Conservation (phyloP, 1,140 invertebrate species). For the Magallana angulata region DNA sequence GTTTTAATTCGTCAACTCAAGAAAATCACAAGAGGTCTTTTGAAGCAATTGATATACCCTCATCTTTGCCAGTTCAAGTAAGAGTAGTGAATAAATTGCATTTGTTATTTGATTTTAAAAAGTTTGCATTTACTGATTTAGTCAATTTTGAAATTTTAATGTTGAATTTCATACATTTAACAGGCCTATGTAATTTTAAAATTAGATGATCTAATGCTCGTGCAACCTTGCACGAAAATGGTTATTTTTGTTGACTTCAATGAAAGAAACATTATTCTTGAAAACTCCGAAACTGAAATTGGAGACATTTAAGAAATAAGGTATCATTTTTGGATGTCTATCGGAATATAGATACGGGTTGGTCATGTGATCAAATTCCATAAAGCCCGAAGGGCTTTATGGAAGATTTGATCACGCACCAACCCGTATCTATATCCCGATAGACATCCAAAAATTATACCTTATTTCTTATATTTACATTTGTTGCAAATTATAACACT, state of each 20-base stretch:
- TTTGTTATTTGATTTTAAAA: neutral
- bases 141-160: neutral
- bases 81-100: neutral
- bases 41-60: neutral
- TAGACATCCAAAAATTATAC: too few relatives aligned
- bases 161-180: neutral
- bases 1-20: neutral
- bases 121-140: neutral
- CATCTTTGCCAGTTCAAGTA: neutral
- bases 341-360: too few relatives aligned
- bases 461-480: too few relatives aligned
- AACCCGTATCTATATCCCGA: too few relatives aligned
- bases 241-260: conserved; percentile 58
- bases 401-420: too few relatives aligned
- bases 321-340: too few relatives aligned
- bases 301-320: too few relatives aligned
- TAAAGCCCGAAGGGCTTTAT: too few relatives aligned
- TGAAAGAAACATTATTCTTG: conserved; percentile 57
- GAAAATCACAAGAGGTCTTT: neutral
- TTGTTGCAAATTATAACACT: too few relatives aligned
- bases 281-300: conserved; percentile 37
- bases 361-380: too few relatives aligned
- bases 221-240: neutral
- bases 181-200: neutral
- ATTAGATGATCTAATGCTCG: neutral